phyloP scores from a whole-genome alignment of 2,888 invertebrate genomes.

The Protonemura montana region DNA sequence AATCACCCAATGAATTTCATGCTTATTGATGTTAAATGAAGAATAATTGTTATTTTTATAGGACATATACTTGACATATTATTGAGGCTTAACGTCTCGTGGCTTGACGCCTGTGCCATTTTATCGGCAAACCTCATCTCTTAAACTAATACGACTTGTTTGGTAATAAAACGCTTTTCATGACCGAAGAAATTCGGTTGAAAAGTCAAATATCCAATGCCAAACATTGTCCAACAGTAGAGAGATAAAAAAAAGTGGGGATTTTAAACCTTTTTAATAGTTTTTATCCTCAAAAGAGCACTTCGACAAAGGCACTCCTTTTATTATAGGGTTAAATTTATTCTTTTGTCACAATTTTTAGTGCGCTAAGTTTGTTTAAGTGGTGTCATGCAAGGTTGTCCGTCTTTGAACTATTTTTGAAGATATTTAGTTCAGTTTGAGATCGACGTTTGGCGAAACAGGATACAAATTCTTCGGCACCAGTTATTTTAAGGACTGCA shows the following conservation, averaged over 20 bases:
- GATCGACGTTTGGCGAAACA: no score
- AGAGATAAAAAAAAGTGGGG: background rate
- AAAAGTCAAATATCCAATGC: background rate
- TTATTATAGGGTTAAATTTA: background rate
- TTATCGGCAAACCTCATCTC: background rate
- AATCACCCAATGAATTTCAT: background rate
- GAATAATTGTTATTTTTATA: background rate
- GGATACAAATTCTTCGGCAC: no score
- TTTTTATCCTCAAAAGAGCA: background rate
- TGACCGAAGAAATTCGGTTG: background rate
- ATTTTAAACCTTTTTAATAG: background rate
- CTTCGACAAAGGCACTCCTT: background rate
- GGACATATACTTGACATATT: background rate
- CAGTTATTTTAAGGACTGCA: no score
- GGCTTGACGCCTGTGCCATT: slow-evolving; percentile 12
- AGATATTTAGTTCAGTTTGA: background rate
- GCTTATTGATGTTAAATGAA: slow-evolving; percentile 2
- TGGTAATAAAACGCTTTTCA: background rate
- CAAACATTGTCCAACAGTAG: background rate
- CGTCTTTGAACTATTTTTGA: background rate
- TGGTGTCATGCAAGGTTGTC: background rate
- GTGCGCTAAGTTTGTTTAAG: background rate
- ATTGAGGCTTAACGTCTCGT: background rate
- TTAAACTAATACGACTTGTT: background rate
- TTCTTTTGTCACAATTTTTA: background rate